Evolutionary conservation across 2,797 vertebrate genomes (phyloP), one percentile per base, ranked within the genome.

Genomic region (Helicolenus hilgendorfi): DNA sequence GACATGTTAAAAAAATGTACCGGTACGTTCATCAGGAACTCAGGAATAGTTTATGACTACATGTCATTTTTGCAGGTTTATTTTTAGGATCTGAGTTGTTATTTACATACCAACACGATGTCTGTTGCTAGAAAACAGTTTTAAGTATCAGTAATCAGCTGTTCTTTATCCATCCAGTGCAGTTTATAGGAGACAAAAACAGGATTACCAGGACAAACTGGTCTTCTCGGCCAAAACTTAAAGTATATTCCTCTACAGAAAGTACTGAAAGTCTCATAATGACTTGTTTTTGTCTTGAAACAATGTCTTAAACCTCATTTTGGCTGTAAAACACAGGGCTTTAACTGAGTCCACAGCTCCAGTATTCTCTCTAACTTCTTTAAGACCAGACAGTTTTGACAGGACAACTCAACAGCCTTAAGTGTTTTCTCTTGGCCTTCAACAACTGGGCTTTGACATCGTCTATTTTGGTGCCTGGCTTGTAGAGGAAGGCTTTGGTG

Each of bases 391-490:
- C 29, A 10, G 15, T 88, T 89, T 71, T 26, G 65, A 85, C 29
- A 24, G 55, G 72, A 84, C 71, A 82, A 53, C 68, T 31, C 60
- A 63, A 6, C 36, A 53, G 53, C 7, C 27, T 74, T n/a, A 73
- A 78, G 35, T 62, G 81, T 72, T 81, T 79, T 81, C 55, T 58
- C 72, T 70, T n/a, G 11, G 41, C 35, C 64, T 18, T 84, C 77
- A 84, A 55, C 73, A 67, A 26, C 38, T 6, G 11, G 35, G 24
- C 27, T 83, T 35, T n/a, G 45, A 35, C 60, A 4, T 49, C 26
- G 31, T 84, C 67, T 93, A 62, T 81, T 85, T 85, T 73, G 29
- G 64, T 62, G 41, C 33, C 62, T 33, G 62, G 7, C 36, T 29
- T 60, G 35, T 45, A 62, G 80, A 60, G 71, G 75, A 59, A 76